Evolutionary conservation across 2,888 invertebrate species (phyloP), one percentile per base, ranked within the genome.

Genomic region (Mellilla xanthometata): DNA sequence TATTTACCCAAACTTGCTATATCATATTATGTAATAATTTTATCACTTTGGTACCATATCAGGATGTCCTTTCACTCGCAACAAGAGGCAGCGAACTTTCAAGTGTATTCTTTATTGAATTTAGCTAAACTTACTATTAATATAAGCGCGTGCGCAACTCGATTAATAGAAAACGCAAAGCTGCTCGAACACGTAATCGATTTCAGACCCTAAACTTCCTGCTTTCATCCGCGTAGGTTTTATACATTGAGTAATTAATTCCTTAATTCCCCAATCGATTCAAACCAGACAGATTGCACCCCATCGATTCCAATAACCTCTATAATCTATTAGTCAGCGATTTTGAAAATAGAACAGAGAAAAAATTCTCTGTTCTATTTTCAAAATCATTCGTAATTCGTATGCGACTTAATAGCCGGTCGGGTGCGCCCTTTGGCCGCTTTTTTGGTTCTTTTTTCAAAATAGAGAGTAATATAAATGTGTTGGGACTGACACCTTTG

Each of bases 321-420:
- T 76, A 80, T 65, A 78, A 78, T 85, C 81, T 85, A 86, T 87
- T 87, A 87, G 81, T 84, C 82, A 84, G 84, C 84, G 70, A 74
- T 81, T 82, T 65, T n/a, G 24, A 24, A 24, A 19, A 19, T 19
- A 19, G 15, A 19, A 19, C 15, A 19, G 4, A 19, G 6, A 60
- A 68, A 62, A 65, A 74, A n/a, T n/a, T n/a, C n/a, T n/a, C n/a
- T n/a, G n/a, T n/a, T n/a, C n/a, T n/a, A n/a, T n/a, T n/a, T n/a
- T n/a, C n/a, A n/a, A 74, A 71, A 71, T 68, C 60, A 73, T 82
- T 76, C 31, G 23, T 23, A 35, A 77, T 75, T 75, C 68, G 70
- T 72, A 47, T 53, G 62, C 47, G 43, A 47, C 52, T 49, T 58
- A 58, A 58, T 58, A 72, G 81, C 71, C 65, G 66, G 41, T 42